Evolutionary conservation across 1,140 invertebrate genomes (phyloP).

Genomic region (Ruditapes philippinarum): DNA sequence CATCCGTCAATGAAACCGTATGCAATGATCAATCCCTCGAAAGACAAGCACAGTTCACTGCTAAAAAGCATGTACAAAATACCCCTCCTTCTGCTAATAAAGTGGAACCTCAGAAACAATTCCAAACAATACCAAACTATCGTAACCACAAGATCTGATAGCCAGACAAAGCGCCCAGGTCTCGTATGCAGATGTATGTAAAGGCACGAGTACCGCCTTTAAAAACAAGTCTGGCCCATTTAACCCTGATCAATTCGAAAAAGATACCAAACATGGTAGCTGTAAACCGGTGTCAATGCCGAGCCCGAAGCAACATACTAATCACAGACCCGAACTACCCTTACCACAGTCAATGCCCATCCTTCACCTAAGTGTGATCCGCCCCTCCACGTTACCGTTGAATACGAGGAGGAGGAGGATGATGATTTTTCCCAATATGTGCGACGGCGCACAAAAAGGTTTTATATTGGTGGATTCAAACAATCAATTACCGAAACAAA

Average conservation of each 20-base stretch:
- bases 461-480: background rate
- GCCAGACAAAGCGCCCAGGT: background rate
- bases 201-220: too few relatives aligned
- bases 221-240: too few relatives aligned
- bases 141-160: background rate
- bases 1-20: background rate
- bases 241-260: too few relatives aligned
- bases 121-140: background rate
- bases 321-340: background rate
- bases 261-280: too few relatives aligned
- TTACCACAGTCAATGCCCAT: background rate
- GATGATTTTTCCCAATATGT: background rate
- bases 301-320: background rate
- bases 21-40: background rate
- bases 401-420: background rate
- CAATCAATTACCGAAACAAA: background rate
- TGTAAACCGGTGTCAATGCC: background rate
- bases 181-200: background rate
- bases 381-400: background rate
- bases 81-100: background rate
- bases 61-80: background rate
- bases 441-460: background rate
- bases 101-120: background rate
- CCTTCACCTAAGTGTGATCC: background rate
- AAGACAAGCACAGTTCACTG: background rate